Percentiles rank a stretch among this genome's conserved stretches.
Conservation (phyloP, 2,113 vertebrate species). For the Callipepla squamata region DNA sequence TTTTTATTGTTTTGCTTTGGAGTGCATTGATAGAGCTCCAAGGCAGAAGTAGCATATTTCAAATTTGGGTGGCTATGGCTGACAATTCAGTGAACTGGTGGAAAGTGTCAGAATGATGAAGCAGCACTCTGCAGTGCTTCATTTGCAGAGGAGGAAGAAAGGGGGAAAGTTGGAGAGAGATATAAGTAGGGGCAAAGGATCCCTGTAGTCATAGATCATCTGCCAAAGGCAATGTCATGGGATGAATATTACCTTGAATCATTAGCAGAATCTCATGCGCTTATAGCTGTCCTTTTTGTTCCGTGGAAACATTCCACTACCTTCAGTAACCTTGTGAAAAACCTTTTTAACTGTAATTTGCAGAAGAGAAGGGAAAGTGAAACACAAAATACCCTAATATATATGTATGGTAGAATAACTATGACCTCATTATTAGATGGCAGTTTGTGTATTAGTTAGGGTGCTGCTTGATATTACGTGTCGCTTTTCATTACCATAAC, state of each 20-base stretch:
- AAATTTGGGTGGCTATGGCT: slow-evolving; percentile 23
- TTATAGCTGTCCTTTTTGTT: not conserved
- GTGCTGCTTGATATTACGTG: not conserved
- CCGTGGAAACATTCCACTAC: not conserved
- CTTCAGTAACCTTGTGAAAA: slow-evolving; percentile 8
- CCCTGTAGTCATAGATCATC: slow-evolving; percentile 34
- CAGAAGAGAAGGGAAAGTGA: not conserved
- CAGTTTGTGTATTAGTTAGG: rapidly evolving
- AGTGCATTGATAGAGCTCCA: not conserved
- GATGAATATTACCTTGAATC: not conserved
- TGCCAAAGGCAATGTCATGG: not conserved
- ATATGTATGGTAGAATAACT: not conserved
- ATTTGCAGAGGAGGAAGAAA: slow-evolving; percentile 37
- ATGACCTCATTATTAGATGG: not conserved
- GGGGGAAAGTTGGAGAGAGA: slow-evolving; percentile 25
- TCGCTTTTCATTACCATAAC: not conserved
- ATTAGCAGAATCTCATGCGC: not conserved
- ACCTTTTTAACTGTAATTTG: not conserved
- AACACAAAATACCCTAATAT: not conserved
- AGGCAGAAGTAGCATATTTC: slow-evolving; percentile 32
- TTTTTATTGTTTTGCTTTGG: not conserved
- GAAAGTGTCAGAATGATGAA: slow-evolving; percentile 63
- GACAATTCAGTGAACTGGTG: slow-evolving; percentile 15
- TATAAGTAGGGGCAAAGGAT: slow-evolving; percentile 34
- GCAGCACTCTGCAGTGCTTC: slow-evolving; percentile 3